phyloP scores from a whole-genome alignment of 2,113 vertebrate genomes.

The Eurypyga helias region DNA sequence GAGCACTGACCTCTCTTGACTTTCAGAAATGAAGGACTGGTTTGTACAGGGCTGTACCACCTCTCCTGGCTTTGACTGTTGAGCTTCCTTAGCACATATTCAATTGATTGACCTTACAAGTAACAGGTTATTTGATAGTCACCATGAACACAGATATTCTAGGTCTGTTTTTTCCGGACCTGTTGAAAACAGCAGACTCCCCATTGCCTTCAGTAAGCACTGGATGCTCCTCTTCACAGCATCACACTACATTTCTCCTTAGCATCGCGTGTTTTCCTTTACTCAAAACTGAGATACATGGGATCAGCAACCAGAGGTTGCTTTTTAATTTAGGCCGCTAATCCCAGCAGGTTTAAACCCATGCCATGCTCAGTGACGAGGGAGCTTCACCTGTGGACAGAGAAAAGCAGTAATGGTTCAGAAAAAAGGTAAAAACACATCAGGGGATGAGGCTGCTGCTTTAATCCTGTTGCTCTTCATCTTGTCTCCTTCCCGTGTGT shows the following conservation, averaged over 20 bases:
- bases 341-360: neutral
- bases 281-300: neutral
- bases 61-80: neutral
- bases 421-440: neutral
- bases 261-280: neutral
- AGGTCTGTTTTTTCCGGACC: neutral
- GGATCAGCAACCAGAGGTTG: neutral
- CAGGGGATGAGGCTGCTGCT: neutral
- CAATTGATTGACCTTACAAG: neutral
- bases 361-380: neutral
- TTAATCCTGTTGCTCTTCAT: neutral
- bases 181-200: neutral
- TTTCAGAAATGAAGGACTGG: neutral
- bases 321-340: neutral
- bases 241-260: neutral
- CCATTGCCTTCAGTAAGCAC: neutral
- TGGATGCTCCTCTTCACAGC: neutral
- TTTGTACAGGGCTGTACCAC: neutral
- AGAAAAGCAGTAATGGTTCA: neutral
- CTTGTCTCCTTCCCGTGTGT: neutral
- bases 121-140: neutral
- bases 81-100: neutral
- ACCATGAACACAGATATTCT: neutral
- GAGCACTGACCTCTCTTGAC: neutral
- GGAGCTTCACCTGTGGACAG: neutral